Evolutionary conservation across 1,140 invertebrate species (phyloP), one percentile per base, ranked within the genome.

Genomic region (Apocrypta bakeri): DNA sequence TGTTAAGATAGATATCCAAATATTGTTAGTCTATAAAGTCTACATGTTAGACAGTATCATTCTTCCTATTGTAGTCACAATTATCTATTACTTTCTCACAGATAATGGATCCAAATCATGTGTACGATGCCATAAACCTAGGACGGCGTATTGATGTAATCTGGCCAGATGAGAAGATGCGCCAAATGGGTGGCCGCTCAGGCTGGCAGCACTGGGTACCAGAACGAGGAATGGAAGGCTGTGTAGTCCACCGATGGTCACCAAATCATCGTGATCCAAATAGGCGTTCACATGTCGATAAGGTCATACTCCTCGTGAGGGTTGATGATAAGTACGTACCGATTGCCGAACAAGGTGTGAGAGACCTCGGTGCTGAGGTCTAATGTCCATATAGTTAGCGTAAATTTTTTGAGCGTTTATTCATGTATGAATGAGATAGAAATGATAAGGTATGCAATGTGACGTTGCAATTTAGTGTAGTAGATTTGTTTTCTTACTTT

Each of bases 281-380:
- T 85, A 94, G 95, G 69, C 94, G 98, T 8, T 98, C 97, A 17
- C 97, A 98, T 88, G 95, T 98, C 0, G 97, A 98, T 89, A 96
- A 97, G 84, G 97, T 96, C 25, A 97, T 99, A 61, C 92, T 98
- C 1, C 94, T 99, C n/a, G 94, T 99, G 0, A 96, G 98, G 90
- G 97, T 98, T 74, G 97, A 97, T 7, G 97, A 98, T 86, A 96
- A 96, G 85, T 98, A 95, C 91, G 97, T 99, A 76, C 98, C 98
- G 24, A 97, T 99, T 80, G 97, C 97, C 0, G 97, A 98, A 90
- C 94, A 94, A 88, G 97, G 97, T 69, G 95, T 98, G 11, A 94
- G 96, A 84, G 96, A 97, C 89, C 90, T 96, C 33, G 95, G 95
- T 24, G 95, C 95, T 72, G 95, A 96, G 90, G 95, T 96, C 83